Evolutionary conservation across 2,113 vertebrate species (phyloP), one percentile per base, ranked within the genome.

Genomic region (Brachyhypopomus gauderio): DNA sequence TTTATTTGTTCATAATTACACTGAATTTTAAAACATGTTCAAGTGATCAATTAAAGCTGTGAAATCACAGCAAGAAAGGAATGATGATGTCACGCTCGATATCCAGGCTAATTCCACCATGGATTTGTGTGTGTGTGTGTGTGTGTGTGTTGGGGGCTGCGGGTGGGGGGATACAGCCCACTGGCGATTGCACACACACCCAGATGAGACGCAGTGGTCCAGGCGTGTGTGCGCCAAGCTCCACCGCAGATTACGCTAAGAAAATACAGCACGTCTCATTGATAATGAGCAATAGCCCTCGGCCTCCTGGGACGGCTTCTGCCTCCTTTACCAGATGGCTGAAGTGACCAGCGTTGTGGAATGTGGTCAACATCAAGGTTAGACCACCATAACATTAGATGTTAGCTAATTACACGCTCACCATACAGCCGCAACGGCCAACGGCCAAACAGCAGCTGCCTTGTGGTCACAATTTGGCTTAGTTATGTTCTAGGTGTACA

Each of bases 191-290:
- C 52, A 27, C 7, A 78, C 30, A 70, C 30, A 79, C 69, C 72
- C 69, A 72, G 20, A 72, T 8, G 59, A 72, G 55, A 2, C 5
- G 16, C 34, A 59, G 48, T 25, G 52, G 48, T 60, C 41, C 41
- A 55, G n/a, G 34, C 36, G 38, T 60, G 55, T 45, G 22, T 62
- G 56, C n/a, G 20, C 67, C 16, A 23, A 72, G 72, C 34, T 62
- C 7, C 64, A 59, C 30, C 25, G 41, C 52, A 27, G 52, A 59
- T 79, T 71, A 59, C 67, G 30, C 34, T 4, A 34, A 79, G 66
- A 60, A 78, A 78, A 60, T 62, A 72, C 22, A 55, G 78, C 70
- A 52, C 34, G 78, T 80, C 78, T 80, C 56, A 63, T 63, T 73
- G 58, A 63, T 25, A 73, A 63, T 80, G 67, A 72, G 64, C 22